Base-by-base conservation (phyloP, 2,888 invertebrate species). In the Tuta absoluta region DNA sequence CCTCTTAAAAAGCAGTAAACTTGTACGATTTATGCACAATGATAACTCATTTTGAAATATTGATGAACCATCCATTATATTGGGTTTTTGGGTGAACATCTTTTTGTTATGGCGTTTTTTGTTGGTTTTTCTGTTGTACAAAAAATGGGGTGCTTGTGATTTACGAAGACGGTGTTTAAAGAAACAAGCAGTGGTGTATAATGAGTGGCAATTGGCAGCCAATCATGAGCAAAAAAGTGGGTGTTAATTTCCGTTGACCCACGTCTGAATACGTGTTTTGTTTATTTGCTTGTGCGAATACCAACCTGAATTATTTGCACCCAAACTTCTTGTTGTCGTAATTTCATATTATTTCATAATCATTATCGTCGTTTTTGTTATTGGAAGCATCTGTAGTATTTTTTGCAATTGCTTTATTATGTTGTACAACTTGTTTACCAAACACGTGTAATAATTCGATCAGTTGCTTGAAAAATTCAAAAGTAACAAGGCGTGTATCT, bases 1-100 rank as follows among this genome's bases (percentile, higher is more conserved):
- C 80, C 82, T 84, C 86, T 90, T 89, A 87, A 85, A 87, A 79
- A 78, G 78, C 78, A 77, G 77, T 89, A 83, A 89, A 84, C 75
- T 73, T 80, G 73, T 80, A 85, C 89, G 89, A 91, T 90, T 91
- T 91, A 91, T 85, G 75, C 65, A 62, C 51, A 37, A 70, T 56
- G 86, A 86, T 87, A 87, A 81, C 68, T 69, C 69, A 66, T 67
- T 71, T 70, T 72, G 70, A 74, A 71, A 74, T 77, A 74, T 70
- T 70, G 69, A 63, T 68, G 69, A 66, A 65, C 65, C 66, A 68
- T 68, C 65, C 66, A 68, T 70, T 70, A 68, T 70, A 70, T 72
- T 66, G 53, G 64, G 57, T 57, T 61, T 66, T 56, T 60, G 57
- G 53, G 63, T 21, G 53, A 24, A 38, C 19, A 61, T 53, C 62